Conservation (phyloP, 1,140 invertebrate species). For the Euglossa dilemma region DNA sequence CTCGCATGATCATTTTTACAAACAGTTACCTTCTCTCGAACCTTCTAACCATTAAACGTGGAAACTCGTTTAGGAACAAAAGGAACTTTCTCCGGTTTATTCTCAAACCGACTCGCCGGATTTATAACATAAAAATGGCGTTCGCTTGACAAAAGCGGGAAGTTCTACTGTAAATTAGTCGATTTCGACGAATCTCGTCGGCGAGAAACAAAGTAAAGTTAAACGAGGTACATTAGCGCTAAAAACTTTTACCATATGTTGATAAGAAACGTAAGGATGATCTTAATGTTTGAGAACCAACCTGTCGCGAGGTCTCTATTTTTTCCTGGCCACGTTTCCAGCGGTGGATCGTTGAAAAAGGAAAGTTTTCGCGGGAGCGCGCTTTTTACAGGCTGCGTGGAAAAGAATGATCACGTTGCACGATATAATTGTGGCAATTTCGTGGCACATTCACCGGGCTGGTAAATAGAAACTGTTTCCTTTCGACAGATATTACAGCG, state of each 20-base stretch:
- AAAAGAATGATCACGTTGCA: conserved; percentile 13
- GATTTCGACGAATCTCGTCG: neutral
- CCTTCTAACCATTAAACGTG: neutral
- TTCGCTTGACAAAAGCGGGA: conserved; percentile 8
- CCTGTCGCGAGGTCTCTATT: neutral
- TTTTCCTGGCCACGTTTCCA: neutral
- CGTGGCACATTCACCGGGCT: conserved; percentile 1
- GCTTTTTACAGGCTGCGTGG: neutral
- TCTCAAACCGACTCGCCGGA: neutral
- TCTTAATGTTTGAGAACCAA: neutral
- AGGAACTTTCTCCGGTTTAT: conserved; percentile 7
- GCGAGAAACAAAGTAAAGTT: too few relatives aligned
- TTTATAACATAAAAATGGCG: conserved; percentile 5
- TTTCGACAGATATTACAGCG: neutral
- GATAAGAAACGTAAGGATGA: neutral
- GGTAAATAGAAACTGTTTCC: conserved; percentile 1
- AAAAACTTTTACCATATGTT: neutral
- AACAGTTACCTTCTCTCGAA: neutral
- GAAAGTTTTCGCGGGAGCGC: conserved; percentile 21
- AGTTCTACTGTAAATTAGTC: conserved; percentile 3
- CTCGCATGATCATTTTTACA: neutral
- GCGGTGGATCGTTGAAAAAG: conserved; percentile 13
- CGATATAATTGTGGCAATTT: conserved; percentile 40
- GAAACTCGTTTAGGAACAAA: conserved; percentile 12
- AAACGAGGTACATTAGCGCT: neutral